Evolutionary conservation across 2,888 invertebrate genomes (phyloP), one percentile per base, ranked within the genome.

Genomic region (Drosophila lutescens): DNA sequence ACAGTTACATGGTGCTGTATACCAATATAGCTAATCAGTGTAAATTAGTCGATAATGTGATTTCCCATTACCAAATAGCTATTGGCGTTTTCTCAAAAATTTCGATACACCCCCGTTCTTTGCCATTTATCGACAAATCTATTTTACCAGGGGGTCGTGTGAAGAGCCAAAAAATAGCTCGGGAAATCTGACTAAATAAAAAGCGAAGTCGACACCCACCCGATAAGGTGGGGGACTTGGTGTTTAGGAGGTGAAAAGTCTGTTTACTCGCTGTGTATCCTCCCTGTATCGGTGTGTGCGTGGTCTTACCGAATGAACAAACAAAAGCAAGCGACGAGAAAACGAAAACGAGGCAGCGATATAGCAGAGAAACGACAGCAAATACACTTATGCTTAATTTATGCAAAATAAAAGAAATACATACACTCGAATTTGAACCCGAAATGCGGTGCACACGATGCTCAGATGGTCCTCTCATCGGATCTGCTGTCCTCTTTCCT

Each of bases 321-420:
- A 79, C 81, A 86, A 84, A 83, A 86, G 74, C 76, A 66, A 74
- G 50, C 59, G 43, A 57, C 57, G 34, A 71, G 36, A 57, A 38
- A 53, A 49, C 47, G 40, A 47, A 69, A 38, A 23, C 26, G 26
- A 54, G 34, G 34, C 58, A 50, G 47, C 38, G 50, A 53, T 44
- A 57, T 56, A 43, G 63, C 38, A 43, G 38, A 57, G 51, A 38
- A 58, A 55, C 77, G 67, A 74, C 77, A 67, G 74, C 81, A 77
- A 82, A 80, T 74, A 83, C 86, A 86, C 86, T 86, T 86, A 84
- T 86, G 86, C 83, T 86, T 84, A 84, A 86, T 84, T 84, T 84
- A 84, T 84, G 83, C 87, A 84, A 84, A 84, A 84, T 84, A 84
- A 84, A 84, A 86, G 81, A 86, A 84, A 86, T 84, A 84, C 84